These are phyloP conservation scores for Thymelicus sylvestris DNA, from an alignment of 2,888 invertebrate genomes.

Conservation along the genomic window DNA sequence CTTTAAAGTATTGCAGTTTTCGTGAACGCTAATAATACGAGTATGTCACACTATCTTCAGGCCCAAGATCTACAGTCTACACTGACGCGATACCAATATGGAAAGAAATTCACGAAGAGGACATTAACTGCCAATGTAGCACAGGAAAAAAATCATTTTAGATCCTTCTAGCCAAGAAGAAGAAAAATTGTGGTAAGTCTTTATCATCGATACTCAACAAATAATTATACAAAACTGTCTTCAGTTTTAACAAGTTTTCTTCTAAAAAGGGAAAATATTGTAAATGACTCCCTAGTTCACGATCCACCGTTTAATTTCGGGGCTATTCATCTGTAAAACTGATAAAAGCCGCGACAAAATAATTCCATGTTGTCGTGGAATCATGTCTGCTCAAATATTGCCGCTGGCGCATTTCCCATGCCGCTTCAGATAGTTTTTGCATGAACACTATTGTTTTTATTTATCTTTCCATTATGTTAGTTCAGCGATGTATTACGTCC, in stretches of 20 bases:
- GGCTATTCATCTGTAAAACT: background rate
- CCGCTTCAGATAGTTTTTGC: constrained; percentile 43
- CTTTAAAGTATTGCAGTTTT: no score
- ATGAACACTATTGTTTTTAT: constrained; percentile 68
- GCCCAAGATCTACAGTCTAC: no score
- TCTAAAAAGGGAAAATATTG: background rate
- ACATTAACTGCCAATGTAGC: no score
- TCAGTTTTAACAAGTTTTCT: background rate
- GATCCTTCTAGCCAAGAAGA: no score
- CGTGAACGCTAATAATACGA: no score
- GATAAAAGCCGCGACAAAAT: constrained; percentile 24
- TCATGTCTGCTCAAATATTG: constrained; percentile 40
- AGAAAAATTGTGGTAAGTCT: no score
- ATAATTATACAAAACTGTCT: background rate
- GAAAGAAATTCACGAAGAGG: no score
- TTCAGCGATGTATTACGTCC: constrained; percentile 74
- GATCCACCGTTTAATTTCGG: background rate
- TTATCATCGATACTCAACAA: no score
- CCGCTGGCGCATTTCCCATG: constrained; percentile 45
- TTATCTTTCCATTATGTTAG: constrained; percentile 73
- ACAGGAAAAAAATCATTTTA: no score
- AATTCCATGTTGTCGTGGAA: constrained; percentile 19
- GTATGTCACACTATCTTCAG: no score
- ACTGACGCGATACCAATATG: no score
- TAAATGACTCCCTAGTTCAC: background rate